Base-by-base conservation (phyloP, 2,888 invertebrate species). In the Phymatocera aterrima region DNA sequence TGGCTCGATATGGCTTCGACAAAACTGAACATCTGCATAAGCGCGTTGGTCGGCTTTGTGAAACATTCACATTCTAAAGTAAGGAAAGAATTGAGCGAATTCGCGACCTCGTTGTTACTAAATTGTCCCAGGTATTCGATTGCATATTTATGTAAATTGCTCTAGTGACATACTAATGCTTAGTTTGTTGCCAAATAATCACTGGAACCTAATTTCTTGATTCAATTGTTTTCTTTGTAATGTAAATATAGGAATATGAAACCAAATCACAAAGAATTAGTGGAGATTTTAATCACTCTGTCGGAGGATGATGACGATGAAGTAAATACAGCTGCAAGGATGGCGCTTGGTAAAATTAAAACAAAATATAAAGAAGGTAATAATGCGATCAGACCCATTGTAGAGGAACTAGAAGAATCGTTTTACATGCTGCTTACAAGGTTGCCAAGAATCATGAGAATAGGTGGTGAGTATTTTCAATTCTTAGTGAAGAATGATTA, bases 211-310 rank as follows among this genome's bases (percentile, higher is more conserved):
- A 57, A 77, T 79, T 31, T 79, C 57, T 80, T 51, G 78, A 78
- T 79, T 81, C 64, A 78, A 88, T 90, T 80, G 79, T 34, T 46
- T 54, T 46, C 34, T 64, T 77, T 40, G 40, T 57, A 78, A 82
- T 83, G 80, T 8, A 65, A 21, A n/a, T 21, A 18, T 46, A 94
- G 94, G 79, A 94, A 95, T 80, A 93, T 96, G 91, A 92, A 92
- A 24, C 90, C 91, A 0, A 94, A 94, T 72, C 91, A 94, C 65
- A 90, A 93, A n/a, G 90, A 92, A 80, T 91, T 94, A 6, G 89
- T 96, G 2, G 95, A 96, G 88, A 93, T 94, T 43, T 89, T 96
- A 6, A 93, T 96, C 81, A 92, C 94, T 0, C 89, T 96, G 37
- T 93, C 94, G 0, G 94, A 95, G 87, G 96, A 96, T 90, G 93